Evolutionary conservation across 1,140 invertebrate species (phyloP), one percentile per base, ranked within the genome.

Genomic region (Stegodyphus dumicola): DNA sequence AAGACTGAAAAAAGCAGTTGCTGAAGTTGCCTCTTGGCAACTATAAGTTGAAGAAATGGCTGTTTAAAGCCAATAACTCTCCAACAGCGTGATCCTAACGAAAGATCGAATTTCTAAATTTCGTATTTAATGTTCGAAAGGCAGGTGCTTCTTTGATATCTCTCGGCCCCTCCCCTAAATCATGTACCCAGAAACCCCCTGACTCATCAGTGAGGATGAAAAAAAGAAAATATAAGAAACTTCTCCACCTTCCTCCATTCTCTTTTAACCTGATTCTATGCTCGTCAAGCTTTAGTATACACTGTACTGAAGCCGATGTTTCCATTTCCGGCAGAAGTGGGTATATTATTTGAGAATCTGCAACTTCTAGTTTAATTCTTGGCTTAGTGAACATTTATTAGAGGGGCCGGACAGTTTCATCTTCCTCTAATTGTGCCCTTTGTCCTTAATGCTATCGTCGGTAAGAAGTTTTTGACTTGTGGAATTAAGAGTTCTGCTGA

Each of bases 111-210:
- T 83, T 83, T 83, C 70, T 51, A 54, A 83, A 83, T 83, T 75
- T 75, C 17, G 70, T 75, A 75, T 66, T 83, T 75, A 74, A 64
- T 49, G 18, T 33, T 33, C 33, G 67, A 67, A 81, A 33, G 71
- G 71, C 70, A 83, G 79, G 79, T 74, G 70, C 56, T 52, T 18
- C 7, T 15, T 17, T 67, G 13, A 7, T 18, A 17, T 9, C 65
- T n/a, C 65, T 18, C 65, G 15, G 15, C 54, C 79, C 54, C 53
- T 74, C 60, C 48, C 49, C 56, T 51, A 7, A 66, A 48, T 83
- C 79, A 83, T 83, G 70, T 65, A 65, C 66, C 69, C 49, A 69
- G 65, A 69, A 67, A 67, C 67, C 52, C 78, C 78, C 78, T 60
- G 48, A 75, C 51, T 78, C 77, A 78, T 69, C 77, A 65, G 66